Conservation (phyloP, 2,888 invertebrate species). For the Lochmaea capreae region DNA sequence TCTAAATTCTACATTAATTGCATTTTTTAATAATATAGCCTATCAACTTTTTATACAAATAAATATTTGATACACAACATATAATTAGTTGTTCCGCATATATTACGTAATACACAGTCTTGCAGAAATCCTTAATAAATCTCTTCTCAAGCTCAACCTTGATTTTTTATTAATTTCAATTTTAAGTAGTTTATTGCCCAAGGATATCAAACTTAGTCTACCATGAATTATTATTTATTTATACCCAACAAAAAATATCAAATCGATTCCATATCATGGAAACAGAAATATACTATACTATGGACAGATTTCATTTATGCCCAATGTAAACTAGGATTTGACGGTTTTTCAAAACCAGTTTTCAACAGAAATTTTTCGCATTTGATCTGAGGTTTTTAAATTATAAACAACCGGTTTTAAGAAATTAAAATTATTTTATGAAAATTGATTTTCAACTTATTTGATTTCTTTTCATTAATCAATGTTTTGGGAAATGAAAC, state of each 20-base stretch:
- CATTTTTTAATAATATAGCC: background rate
- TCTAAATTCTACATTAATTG: no score
- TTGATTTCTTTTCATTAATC: no score
- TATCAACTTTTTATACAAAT: background rate
- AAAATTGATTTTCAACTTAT: no score
- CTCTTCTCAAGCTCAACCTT: background rate
- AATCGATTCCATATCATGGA: background rate
- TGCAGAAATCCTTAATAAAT: conserved; percentile 14
- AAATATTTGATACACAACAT: background rate
- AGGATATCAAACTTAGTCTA: conserved; percentile 6
- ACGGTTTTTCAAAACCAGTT: no score
- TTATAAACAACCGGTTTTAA: no score
- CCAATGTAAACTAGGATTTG: no score
- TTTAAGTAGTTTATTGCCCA: conserved; percentile 10
- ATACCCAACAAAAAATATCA: background rate
- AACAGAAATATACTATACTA: background rate
- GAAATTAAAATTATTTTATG: no score
- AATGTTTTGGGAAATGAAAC: no score
- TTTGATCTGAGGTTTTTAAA: no score
- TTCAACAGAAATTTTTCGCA: no score
- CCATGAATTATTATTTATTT: background rate
- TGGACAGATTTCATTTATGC: background rate
- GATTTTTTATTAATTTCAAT: conserved; percentile 10
- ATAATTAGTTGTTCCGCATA: background rate
- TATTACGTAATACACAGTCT: conserved; percentile 8